Evolutionary conservation across 2,888 invertebrate species (phyloP), one percentile per base, ranked within the genome.

Genomic region (Caenorhabditis virilis): DNA sequence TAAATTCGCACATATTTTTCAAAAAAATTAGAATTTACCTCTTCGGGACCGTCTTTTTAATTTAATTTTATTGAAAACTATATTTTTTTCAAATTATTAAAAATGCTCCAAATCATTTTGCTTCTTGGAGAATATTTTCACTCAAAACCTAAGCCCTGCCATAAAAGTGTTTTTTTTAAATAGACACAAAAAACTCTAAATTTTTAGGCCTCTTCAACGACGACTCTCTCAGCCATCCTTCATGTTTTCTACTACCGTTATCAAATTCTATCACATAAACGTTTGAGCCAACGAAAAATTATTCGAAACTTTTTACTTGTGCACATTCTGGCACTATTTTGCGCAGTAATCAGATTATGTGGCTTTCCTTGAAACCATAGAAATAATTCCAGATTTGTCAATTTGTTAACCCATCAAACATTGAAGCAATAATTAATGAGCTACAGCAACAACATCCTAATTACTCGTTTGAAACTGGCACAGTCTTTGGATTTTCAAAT

Each of bases 181-280:
- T 45, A 45, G 22, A 26, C 26, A 15, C n/a, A 6, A 15, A 9
- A 43, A 11, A 23, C 23, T 26, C 9, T 35, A 18, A 7, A 4
- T 23, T 51, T 55, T n/a, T 43, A 62, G 62, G 56, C 56, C 9
- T 62, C 62, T 15, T 62, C 62, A 7, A 62, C 52, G 43, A 52
- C 57, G 18, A 50, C 62, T 5, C 53, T 62, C 15, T 62, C 57
- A 33, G 62, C 62, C 3, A 56, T 62, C 3, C 50, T 56, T 16
- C 62, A 62, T 18, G 62, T 62, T 20, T 62, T 62, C 35, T 62
- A 62, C 30, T 62, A 56, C 33, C 62, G 62, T 5, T 62, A 57
- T 45, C 56, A 57, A 43, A 56, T 62, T 9, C 20, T 62, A 2
- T 62, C 62, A 2, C 62, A 62, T 38, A 52, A 57, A 20, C 56